Evolutionary conservation across 2,888 invertebrate genomes (phyloP).

Genomic region (Allygus modestus): DNA sequence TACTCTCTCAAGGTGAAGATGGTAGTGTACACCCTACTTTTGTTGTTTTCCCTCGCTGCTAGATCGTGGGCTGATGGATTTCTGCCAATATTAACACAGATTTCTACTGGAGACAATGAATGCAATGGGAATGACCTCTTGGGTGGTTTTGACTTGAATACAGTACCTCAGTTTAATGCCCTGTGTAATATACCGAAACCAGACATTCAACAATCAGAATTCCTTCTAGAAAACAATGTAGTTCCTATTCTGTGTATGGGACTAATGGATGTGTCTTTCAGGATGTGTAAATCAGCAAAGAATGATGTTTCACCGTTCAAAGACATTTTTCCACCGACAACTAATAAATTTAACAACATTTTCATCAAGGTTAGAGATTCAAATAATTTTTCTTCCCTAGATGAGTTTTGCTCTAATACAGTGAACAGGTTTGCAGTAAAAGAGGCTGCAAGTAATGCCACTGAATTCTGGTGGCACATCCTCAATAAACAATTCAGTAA

Average conservation of each 20-base stretch:
- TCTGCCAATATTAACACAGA: neutral
- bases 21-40: too few species aligned
- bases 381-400: slow-evolving; percentile 13
- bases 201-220: slow-evolving; percentile 2
- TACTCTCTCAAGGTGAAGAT: too few species aligned
- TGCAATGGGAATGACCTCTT: slow-evolving; percentile 2
- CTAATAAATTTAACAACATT: neutral
- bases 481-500: slow-evolving; percentile 29
- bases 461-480: slow-evolving; percentile 30
- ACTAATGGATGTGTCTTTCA: slow-evolving; percentile 41
- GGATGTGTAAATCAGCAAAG: slow-evolving; percentile 16
- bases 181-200: slow-evolving; percentile 33
- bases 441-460: slow-evolving; percentile 23
- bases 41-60: neutral
- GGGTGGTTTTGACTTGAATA: slow-evolving; percentile 7
- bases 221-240: slow-evolving; percentile 44
- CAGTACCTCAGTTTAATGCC: slow-evolving; percentile 24
- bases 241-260: slow-evolving; percentile 56
- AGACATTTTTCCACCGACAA: slow-evolving; percentile 12
- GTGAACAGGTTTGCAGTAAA: slow-evolving; percentile 14
- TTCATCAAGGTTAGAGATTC: neutral
- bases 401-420: slow-evolving; percentile 39
- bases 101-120: neutral
- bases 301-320: neutral
- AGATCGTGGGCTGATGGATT: neutral